These are phyloP conservation scores for Anguilla anguilla DNA, from an alignment of 2,797 vertebrate genomes.

Conservation along the genomic window DNA sequence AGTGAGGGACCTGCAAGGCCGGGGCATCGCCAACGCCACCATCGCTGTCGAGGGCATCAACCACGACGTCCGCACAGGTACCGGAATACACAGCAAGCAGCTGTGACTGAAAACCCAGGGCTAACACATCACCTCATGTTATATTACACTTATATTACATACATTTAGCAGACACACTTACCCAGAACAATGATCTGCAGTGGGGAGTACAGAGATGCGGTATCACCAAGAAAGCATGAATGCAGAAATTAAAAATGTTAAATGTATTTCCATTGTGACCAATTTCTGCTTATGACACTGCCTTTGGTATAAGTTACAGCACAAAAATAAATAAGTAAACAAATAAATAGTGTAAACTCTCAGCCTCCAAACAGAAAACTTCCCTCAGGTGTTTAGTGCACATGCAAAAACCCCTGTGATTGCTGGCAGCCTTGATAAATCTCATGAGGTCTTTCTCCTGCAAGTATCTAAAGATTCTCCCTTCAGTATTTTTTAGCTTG, in stretches of 20 bases:
- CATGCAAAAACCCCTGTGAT: neutral
- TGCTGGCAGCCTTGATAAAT: neutral
- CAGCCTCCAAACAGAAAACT: neutral
- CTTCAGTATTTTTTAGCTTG: neutral
- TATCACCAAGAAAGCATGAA: too few species aligned
- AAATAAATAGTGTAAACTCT: neutral
- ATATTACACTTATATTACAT: too few species aligned
- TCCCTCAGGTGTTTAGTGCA: neutral
- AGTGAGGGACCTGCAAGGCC: conserved; percentile 84
- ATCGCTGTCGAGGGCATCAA: conserved; percentile 91
- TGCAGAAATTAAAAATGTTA: too few species aligned
- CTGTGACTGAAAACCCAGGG: too few species aligned
- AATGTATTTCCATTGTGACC: too few species aligned
- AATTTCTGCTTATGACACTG: neutral
- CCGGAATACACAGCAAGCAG: neutral
- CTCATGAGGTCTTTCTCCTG: neutral
- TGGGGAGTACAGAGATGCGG: too few species aligned
- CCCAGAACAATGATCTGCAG: too few species aligned
- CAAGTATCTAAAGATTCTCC: neutral
- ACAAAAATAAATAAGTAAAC: neutral
- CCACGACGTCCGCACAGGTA: conserved; percentile 93
- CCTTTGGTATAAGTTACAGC: neutral
- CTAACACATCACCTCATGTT: too few species aligned
- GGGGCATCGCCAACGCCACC: conserved; percentile 84
- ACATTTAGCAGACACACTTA: too few species aligned